phyloP scores from a whole-genome alignment of 2,113 vertebrate species.

The Plecturocebus donacophilus region DNA sequence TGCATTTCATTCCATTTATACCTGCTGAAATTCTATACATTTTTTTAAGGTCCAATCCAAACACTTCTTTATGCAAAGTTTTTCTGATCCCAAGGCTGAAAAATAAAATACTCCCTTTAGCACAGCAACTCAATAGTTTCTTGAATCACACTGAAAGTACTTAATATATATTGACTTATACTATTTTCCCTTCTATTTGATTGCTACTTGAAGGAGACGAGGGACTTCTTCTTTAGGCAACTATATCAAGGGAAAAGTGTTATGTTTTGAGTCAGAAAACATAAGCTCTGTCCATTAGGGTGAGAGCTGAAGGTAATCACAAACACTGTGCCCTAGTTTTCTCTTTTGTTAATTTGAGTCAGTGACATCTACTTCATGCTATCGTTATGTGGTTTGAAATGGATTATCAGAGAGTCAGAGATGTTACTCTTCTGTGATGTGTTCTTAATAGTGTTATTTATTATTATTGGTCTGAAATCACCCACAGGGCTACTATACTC shows the following conservation, averaged over 20 bases:
- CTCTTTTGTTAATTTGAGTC: not conserved
- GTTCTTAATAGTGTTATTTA: not conserved
- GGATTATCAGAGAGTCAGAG: not conserved
- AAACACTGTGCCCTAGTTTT: not conserved
- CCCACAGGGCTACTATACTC: not conserved
- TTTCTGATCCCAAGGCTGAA: not conserved
- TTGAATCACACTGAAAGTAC: not conserved
- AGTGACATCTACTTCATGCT: not conserved
- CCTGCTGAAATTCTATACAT: not conserved
- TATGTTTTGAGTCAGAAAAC: not conserved
- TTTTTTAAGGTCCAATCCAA: not conserved
- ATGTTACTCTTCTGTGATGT: not conserved
- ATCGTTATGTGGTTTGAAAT: not conserved
- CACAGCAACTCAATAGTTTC: not conserved
- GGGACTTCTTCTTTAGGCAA: not conserved
- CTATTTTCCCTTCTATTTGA: not conserved
- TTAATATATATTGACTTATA: not conserved
- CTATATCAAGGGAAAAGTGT: not conserved
- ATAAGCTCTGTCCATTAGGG: not conserved
- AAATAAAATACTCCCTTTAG: not conserved
- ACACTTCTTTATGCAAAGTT: not conserved
- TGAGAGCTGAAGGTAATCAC: not conserved
- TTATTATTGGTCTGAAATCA: conserved; percentile 33
- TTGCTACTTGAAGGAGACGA: not conserved
- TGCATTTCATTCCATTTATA: not conserved